Conservation (phyloP, 2,113 vertebrate species). For the Mesocricetus auratus region DNA sequence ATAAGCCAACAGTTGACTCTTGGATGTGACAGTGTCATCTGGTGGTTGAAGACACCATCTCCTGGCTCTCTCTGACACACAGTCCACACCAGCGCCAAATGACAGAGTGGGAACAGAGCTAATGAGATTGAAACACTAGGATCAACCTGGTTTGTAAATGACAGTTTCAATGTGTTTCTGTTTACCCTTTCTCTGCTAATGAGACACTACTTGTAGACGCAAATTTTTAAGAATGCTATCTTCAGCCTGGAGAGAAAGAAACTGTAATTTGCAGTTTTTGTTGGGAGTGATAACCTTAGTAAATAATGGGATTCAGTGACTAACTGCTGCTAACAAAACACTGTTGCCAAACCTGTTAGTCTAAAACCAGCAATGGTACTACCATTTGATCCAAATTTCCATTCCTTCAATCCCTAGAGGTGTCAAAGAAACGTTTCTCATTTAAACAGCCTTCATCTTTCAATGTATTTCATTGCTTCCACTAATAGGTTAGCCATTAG, state of each 20-base stretch:
- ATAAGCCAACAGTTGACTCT: conserved; percentile 17
- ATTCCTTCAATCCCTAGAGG: conserved; percentile 71
- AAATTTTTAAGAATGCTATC: conserved; percentile 83
- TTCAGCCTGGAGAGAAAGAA: conserved; percentile 82
- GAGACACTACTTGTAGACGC: conserved; percentile 80
- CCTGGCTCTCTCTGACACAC: conserved; percentile 23
- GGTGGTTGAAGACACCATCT: conserved; percentile 3
- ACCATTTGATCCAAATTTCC: conserved; percentile 68
- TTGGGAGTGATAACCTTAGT: conserved; percentile 87
- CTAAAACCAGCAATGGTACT: conserved; percentile 79
- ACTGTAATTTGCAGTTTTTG: conserved; percentile 83
- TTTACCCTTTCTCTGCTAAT: conserved; percentile 78
- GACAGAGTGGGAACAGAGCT: background rate
- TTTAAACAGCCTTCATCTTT: conserved; percentile 84
- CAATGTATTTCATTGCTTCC: conserved; percentile 82
- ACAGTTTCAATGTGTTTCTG: conserved; percentile 71
- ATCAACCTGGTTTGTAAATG: conserved; percentile 73
- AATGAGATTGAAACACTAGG: conserved; percentile 25
- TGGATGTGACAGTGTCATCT: background rate
- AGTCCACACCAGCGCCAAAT: conserved; percentile 68
- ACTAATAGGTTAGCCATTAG: conserved; percentile 87
- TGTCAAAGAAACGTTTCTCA: conserved; percentile 83
- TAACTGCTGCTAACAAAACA: conserved; percentile 88
- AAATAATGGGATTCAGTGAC: conserved; percentile 88
- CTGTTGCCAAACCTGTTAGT: conserved; percentile 82